Percentiles rank a stretch among this genome's conserved stretches.
Conservation (phyloP, 2,113 vertebrate genomes). For the Grantiella picta region DNA sequence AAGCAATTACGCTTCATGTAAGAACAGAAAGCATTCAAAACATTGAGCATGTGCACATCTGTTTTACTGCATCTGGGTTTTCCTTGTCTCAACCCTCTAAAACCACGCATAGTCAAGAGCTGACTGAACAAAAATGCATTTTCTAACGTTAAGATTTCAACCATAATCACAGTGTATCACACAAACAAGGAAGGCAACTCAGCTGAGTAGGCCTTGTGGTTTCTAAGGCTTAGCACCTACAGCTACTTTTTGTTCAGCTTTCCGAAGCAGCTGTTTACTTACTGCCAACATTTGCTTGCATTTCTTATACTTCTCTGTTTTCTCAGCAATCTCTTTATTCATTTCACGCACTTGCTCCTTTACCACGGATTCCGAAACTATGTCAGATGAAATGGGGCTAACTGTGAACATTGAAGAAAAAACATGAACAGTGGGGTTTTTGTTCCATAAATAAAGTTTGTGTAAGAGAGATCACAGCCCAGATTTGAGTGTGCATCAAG, state of each 20-base stretch:
- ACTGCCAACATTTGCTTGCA: conserved; percentile 92
- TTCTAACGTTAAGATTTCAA: not conserved
- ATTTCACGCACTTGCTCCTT: conserved; percentile 89
- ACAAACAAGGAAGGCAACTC: not conserved
- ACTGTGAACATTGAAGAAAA: conserved; percentile 67
- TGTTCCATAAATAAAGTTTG: not conserved
- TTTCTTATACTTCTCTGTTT: conserved; percentile 91
- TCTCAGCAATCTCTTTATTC: conserved; percentile 88
- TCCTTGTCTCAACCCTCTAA: not conserved
- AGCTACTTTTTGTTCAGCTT: not conserved
- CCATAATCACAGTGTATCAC: not conserved
- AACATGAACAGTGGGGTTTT: not conserved
- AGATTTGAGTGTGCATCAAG: not conserved
- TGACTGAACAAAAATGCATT: not conserved
- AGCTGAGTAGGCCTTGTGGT: not conserved
- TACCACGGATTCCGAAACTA: conserved; percentile 82
- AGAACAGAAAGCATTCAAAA: not conserved
- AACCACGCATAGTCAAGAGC: not conserved
- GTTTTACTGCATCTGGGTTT: not conserved
- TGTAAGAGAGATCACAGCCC: not conserved
- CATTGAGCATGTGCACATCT: not conserved
- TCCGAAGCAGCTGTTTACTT: conserved; percentile 62
- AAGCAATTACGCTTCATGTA: not conserved
- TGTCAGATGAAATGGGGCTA: conserved; percentile 78
- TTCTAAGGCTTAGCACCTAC: not conserved